Evolutionary conservation across 2,888 invertebrate species (phyloP), one percentile per base, ranked within the genome.

Genomic region (Molanna angustata): DNA sequence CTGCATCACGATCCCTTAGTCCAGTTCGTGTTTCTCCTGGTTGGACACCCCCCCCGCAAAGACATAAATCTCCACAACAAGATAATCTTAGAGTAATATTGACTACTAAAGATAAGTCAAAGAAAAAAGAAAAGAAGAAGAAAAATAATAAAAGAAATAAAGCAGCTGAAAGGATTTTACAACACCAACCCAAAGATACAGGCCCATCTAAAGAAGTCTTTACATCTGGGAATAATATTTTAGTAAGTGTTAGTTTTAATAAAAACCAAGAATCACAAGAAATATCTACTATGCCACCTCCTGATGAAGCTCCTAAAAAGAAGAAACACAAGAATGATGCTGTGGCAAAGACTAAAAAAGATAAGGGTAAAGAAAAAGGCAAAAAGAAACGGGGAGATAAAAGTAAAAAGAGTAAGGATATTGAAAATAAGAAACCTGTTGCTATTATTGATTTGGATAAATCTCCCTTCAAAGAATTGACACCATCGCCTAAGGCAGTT

Each of bases 191-290:
- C 53, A 53, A 61, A 62, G 64, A 70, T 39, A 54, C 77, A n/a
- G 80, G 78, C 46, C 88, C 90, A 1, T 88, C 88, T 2, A 94
- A 94, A 68, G 93, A 93, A 72, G 91, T 94, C 2, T 94, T 92
- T 68, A 91, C 94, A 0, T 92, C 93, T 9, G 94, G 94, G 2
- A 91, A 94, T 70, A 94, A 93, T 68, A 94, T 94, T 64, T 80
- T 94, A 59, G 93, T 94, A 9, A 93, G 92, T 71, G 91, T 94
- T 14, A 93, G 91, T 69, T 94, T 94, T 71, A 87, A 88, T 67
- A 89, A 90, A 62, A 82, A 80, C 60, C 77, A 69, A 49, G 69
- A 70, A 57, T 67, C 68, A 56, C 66, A 67, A 22, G 65, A 70
- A 52, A 66, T 67, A 50, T 64, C 68, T 11, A 64, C 64, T 11